A percentile compares a stretch with the other conserved stretches of the same genome.
phyloP scores from a whole-genome alignment of 2,113 vertebrate species.

The Halichoerus grypus region DNA sequence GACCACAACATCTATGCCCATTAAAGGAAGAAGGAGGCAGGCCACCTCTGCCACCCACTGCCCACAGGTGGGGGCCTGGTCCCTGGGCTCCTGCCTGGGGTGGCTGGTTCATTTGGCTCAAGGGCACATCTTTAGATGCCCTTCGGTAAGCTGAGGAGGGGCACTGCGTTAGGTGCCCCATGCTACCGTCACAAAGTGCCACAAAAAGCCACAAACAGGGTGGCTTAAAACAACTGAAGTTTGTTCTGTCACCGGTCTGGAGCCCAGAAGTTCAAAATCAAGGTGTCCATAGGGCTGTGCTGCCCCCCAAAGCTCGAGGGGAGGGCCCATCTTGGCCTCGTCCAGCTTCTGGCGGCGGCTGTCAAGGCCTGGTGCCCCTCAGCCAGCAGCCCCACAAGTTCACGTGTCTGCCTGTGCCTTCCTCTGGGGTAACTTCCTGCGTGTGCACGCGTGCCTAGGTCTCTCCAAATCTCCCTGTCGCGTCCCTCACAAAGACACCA shows the following conservation, averaged over 20 bases:
- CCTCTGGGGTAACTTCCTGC: too few relatives aligned
- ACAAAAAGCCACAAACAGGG: neutral
- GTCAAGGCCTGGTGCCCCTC: neutral
- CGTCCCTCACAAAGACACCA: neutral
- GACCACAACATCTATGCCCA: neutral
- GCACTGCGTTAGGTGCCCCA: neutral
- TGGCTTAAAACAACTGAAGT: neutral
- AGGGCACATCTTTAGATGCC: neutral
- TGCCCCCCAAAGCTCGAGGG: neutral
- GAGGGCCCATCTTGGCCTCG: neutral
- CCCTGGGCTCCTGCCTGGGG: neutral
- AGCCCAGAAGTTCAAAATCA: neutral
- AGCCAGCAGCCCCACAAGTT: neutral
- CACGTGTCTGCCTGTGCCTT: neutral
- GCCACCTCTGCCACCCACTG: neutral
- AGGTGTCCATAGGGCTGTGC: neutral
- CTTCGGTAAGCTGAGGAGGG: neutral
- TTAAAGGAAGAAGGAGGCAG: neutral
- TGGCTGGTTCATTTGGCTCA: too few relatives aligned
- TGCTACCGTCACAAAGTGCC: neutral
- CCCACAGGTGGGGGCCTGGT: neutral
- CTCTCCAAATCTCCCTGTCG: neutral
- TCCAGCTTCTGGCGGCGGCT: neutral
- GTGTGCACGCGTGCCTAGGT: fast-evolving
- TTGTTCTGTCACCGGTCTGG: neutral